Conservation (phyloP, 2,113 vertebrate genomes). For the Anhinga anhinga region DNA sequence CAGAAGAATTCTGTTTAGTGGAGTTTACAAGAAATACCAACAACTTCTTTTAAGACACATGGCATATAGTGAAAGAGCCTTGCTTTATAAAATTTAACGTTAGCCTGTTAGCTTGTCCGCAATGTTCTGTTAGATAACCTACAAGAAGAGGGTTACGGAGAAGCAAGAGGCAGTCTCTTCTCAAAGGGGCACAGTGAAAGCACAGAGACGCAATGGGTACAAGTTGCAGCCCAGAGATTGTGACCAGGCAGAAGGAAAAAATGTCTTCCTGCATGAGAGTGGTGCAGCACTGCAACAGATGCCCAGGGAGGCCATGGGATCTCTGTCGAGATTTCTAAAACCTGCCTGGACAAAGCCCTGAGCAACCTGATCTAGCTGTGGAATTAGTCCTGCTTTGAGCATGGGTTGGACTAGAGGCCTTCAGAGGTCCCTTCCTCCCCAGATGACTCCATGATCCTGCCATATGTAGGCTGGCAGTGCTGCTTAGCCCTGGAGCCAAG, state of each 20-base stretch:
- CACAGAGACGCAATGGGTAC: not conserved
- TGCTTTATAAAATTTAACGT: not conserved
- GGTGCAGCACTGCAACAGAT: not conserved
- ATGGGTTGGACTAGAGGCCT: not conserved
- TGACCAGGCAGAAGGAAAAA: not conserved
- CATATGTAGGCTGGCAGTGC: no score
- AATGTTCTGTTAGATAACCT: not conserved
- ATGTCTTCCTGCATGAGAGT: not conserved
- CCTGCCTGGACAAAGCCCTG: not conserved
- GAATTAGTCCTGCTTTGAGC: not conserved
- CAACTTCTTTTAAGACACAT: not conserved
- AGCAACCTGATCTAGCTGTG: not conserved
- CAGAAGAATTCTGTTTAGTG: rapidly evolving
- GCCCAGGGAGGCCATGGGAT: not conserved
- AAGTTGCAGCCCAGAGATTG: not conserved
- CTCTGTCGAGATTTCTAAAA: not conserved
- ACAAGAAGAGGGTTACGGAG: not conserved
- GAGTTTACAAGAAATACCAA: not conserved
- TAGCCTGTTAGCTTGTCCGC: not conserved
- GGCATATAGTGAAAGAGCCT: not conserved
- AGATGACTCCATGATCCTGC: not conserved
- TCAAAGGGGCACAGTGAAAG: not conserved
- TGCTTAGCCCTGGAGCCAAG: not conserved
- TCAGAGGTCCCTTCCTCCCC: not conserved
- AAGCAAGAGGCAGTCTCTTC: not conserved